phyloP scores from a whole-genome alignment of 1,140 invertebrate species.

The Drosophila ohnishii region DNA sequence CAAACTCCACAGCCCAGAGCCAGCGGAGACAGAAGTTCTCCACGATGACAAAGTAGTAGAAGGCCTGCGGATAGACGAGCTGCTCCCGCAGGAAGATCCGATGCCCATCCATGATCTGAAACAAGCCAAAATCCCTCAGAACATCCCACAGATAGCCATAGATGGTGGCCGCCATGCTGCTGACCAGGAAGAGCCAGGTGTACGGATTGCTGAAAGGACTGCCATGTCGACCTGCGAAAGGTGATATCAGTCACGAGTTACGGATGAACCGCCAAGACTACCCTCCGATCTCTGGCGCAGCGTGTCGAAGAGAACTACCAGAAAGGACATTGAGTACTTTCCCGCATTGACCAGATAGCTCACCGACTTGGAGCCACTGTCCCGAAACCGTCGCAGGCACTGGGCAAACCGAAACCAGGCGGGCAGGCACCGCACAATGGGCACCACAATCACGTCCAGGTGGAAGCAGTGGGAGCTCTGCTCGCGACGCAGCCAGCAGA shows the following conservation, averaged over 20 bases:
- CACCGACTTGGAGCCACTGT: slow-evolving; percentile 85
- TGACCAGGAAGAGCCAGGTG: slow-evolving; percentile 90
- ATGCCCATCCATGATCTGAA: slow-evolving; percentile 91
- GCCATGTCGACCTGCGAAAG: slow-evolving; percentile 84
- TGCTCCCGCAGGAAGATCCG: slow-evolving; percentile 90
- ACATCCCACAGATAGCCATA: slow-evolving; percentile 97
- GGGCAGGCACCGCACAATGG: slow-evolving; percentile 90
- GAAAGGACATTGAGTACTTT: slow-evolving; percentile 92
- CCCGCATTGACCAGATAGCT: slow-evolving; percentile 91
- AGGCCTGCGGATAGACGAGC: slow-evolving; percentile 90
- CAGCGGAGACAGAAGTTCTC: slow-evolving; percentile 98
- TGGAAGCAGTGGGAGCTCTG: slow-evolving; percentile 71
- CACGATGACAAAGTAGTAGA: slow-evolving; percentile 98
- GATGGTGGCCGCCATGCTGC: slow-evolving; percentile 89
- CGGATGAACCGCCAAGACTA: slow-evolving; percentile 3
- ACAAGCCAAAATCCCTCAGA: slow-evolving; percentile 98
- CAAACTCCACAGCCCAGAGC: slow-evolving; percentile 93
- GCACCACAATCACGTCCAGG: slow-evolving; percentile 63
- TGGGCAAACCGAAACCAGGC: slow-evolving; percentile 95
- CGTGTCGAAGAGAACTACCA: slow-evolving; percentile 87
- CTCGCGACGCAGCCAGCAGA: slow-evolving; percentile 84
- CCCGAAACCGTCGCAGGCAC: slow-evolving; percentile 90
- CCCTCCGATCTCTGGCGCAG: slow-evolving; percentile 54
- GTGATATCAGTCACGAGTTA: neutral
- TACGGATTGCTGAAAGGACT: slow-evolving; percentile 88